Base-by-base conservation (phyloP, 2,797 vertebrate genomes). In the Triplophysa bombifrons region DNA sequence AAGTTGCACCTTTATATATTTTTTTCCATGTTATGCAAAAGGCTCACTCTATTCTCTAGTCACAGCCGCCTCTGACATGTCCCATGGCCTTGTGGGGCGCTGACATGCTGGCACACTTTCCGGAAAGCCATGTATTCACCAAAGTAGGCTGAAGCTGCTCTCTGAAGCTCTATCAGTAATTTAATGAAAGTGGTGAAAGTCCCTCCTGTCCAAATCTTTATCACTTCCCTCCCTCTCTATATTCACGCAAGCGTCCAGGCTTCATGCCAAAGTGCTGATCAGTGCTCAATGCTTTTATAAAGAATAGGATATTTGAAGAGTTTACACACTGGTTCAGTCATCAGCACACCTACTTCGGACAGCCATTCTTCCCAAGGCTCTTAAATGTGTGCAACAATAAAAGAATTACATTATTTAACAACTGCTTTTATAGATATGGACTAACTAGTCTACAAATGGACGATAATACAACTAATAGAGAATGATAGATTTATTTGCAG, bases 211-310 rank as follows among this genome's bases (percentile, higher is more conserved):
- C 71, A 56, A 56, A 71, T 76, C 50, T 72, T 48, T 61, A 30
- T 53, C 66, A 34, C n/a, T 46, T 60, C 56, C 41, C 55, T 63
- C 27, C 41, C 72, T 64, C 44, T 65, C 46, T 51, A 8, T 38
- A 70, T 65, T 69, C 34, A 12, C 5, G 46, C 38, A 69, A 67
- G 16, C 44, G 19, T 51, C 53, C 48, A 81, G 72, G 73, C 72
- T 78, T 41, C 2, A 6, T 50, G 64, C 73, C 78, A 50, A 41
- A 55, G 41, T 2, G 2, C 55, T 66, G 72, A 76, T 68, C 81
- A 76, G 17, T 72, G 78, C 38, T 41, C 75, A 80, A 83, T 63
- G 63, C 78, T 80, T 78, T 72, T 75, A 72, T 69, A 72, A 60
- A 34, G 61, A 48, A 67, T 17, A 12, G 55, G 69, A 65, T 65